Evolutionary conservation across 2,113 vertebrate species (phyloP).

Genomic region (Centropus unirufus): DNA sequence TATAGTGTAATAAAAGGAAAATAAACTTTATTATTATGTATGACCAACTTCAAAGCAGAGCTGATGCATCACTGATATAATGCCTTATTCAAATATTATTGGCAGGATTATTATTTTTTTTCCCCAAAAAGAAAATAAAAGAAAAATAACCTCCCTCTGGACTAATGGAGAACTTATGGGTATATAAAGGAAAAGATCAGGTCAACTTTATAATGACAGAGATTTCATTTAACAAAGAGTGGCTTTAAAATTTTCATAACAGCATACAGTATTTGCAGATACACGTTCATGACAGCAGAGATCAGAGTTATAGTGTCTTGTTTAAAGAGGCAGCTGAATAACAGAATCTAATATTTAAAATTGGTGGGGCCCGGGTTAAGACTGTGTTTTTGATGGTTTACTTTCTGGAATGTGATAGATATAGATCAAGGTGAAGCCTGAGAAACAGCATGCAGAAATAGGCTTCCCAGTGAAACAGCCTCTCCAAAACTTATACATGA

Average conservation of each 20-base stretch:
- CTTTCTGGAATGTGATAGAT: background rate
- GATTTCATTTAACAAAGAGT: conserved; percentile 1
- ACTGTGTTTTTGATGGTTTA: background rate
- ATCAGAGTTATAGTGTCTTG: background rate
- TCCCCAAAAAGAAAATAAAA: conserved; percentile 8
- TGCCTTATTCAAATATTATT: background rate
- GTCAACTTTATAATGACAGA: background rate
- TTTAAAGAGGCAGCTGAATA: background rate
- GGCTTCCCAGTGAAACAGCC: background rate
- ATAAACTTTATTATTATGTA: background rate
- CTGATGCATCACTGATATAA: background rate
- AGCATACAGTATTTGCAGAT: background rate
- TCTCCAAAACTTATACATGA: background rate
- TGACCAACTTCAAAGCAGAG: background rate
- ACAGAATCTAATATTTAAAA: background rate
- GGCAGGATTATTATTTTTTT: background rate
- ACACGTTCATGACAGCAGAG: background rate
- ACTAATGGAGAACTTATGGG: background rate
- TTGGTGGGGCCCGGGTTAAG: background rate
- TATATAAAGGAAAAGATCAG: conserved; percentile 1
- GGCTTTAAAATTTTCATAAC: background rate
- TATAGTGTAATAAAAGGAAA: background rate
- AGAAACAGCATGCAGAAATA: background rate
- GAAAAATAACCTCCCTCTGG: background rate
- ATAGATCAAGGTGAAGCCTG: background rate